These are phyloP conservation scores for Ardeotis arabs DNA, from an alignment of 2,113 vertebrate genomes.

Conservation along the genomic window DNA sequence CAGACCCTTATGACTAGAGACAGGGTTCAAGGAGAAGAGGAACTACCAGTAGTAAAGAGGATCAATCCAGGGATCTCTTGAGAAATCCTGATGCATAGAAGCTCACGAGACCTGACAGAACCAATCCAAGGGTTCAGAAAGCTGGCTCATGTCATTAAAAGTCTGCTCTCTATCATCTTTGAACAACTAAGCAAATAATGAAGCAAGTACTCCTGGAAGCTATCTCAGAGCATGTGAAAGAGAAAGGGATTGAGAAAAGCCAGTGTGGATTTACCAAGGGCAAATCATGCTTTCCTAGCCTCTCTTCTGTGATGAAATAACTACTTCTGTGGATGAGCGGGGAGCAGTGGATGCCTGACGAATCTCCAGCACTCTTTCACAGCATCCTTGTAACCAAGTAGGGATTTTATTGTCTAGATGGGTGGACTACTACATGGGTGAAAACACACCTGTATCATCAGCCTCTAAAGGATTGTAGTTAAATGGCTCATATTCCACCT, in stretches of 20 bases:
- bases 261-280: background rate
- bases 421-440: background rate
- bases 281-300: background rate
- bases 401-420: background rate
- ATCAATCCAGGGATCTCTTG: background rate
- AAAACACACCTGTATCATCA: background rate
- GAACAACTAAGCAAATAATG: background rate
- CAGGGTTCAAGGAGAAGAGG: background rate
- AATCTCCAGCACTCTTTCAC: background rate
- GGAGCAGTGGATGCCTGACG: background rate
- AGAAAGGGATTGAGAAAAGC: background rate
- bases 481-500: background rate
- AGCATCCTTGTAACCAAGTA: background rate
- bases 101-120: background rate
- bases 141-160: background rate
- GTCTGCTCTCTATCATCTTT: background rate
- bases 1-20: background rate
- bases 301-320: background rate
- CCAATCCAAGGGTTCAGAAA: background rate
- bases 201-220: background rate
- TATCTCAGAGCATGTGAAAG: background rate
- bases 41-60: background rate
- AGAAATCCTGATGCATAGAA: background rate
- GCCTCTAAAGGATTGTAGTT: background rate
- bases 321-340: background rate